Conservation (phyloP, 2,113 vertebrate species). For the Polypterus bichir region DNA sequence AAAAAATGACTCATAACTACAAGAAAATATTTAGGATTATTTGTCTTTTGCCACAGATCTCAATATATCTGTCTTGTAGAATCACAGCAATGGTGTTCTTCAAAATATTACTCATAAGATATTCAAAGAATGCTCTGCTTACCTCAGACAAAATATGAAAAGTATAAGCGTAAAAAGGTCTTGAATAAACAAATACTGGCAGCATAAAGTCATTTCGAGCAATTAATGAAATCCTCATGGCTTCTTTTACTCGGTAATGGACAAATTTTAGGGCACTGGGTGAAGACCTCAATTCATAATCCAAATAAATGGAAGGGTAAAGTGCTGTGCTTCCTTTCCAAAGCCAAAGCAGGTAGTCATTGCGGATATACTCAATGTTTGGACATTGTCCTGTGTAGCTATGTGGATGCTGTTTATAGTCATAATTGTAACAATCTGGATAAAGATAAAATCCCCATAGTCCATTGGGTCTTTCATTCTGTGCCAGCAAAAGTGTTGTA, state of each 20-base stretch:
- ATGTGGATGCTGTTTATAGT: constrained; percentile 63
- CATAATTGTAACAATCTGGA: constrained; percentile 84
- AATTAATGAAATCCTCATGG: constrained; percentile 67
- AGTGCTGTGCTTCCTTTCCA: constrained; percentile 76
- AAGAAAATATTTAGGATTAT: no score
- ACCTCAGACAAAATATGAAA: constrained; percentile 73
- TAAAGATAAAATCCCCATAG: constrained; percentile 86
- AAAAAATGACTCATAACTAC: no score
- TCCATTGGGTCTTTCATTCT: constrained; percentile 53
- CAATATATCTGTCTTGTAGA: no score
- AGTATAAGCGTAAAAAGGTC: constrained; percentile 78
- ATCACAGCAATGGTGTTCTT: no score
- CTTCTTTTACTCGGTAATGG: constrained; percentile 74
- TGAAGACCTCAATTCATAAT: constrained; percentile 65
- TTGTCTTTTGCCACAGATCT: no score
- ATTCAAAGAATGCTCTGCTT: constrained; percentile 20
- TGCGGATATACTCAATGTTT: constrained; percentile 58
- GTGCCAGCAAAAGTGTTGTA: constrained; percentile 58
- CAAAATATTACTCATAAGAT: neutral
- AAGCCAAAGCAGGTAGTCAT: constrained; percentile 74
- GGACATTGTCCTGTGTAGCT: constrained; percentile 72
- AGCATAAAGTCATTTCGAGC: constrained; percentile 56
- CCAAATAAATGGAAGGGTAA: constrained; percentile 75
- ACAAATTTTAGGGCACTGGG: constrained; percentile 74
- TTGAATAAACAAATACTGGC: constrained; percentile 78